Evolutionary conservation across 2,888 invertebrate genomes (phyloP), one percentile per base, ranked within the genome.

Genomic region (Cremastinae sp.): DNA sequence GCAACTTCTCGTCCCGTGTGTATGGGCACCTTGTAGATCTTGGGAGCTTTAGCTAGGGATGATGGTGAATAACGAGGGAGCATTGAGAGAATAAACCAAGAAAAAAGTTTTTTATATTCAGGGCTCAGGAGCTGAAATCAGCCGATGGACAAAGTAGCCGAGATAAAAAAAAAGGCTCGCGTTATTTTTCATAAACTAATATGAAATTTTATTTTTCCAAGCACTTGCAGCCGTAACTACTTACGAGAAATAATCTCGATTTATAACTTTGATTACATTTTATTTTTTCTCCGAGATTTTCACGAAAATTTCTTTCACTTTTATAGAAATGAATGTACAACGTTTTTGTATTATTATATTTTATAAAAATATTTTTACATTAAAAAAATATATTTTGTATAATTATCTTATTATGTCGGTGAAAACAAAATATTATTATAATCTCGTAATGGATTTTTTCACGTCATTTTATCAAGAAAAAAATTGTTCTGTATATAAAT

Each of bases 11-110:
- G 69, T 61, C 74, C 80, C 77, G 75, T 62, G 74, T 69, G 47
- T 69, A 47, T 68, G 58, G 20, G 39, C 72, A 77, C 82, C 83
- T 83, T 84, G 80, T 84, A 83, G 83, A 85, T 85, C 84, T 83
- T 80, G 75, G 65, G 68, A 81, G 84, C 80, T 83, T 84, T 74
- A 75, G 72, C n/a, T 71, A 71, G 66, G 72, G 65, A 79, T 79
- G 73, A 80, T 74, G 61, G 72, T 80, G 78, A 80, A 80, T 79
- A 80, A 79, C 73, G 62, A 49, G 68, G 22, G 51, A 56, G 62
- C 62, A 77, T 68, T 68, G 68, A 47, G 65, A 49, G 61, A 61
- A 55, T 43, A 43, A 43, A 51, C 45, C 16, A 49, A 16, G 5
- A 55, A 58, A 58, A 58, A 65, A 41, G 16, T 35, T 59, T 5